Evolutionary conservation across 1,140 invertebrate species (phyloP).

Genomic region (Pseudomyrmex sp.): DNA sequence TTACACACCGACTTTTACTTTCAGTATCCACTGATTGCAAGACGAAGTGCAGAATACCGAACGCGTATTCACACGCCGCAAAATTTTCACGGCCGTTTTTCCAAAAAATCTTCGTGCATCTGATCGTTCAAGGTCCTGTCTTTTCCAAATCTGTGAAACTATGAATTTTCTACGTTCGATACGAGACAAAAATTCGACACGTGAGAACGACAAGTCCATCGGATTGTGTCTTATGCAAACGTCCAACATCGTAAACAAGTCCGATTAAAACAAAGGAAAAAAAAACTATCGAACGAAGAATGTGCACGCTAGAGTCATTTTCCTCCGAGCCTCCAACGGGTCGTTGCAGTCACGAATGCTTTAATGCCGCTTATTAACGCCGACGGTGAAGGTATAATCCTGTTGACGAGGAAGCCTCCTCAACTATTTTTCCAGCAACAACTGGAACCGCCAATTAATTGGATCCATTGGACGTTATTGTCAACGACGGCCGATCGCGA

Average conservation of each 20-base stretch:
- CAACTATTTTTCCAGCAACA: constrained; percentile 11
- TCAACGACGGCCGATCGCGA: constrained; percentile 10
- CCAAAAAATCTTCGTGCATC: background rate
- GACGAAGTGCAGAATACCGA: constrained; percentile 34
- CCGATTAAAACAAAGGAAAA: background rate
- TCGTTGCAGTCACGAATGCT: constrained; percentile 41
- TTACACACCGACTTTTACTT: constrained; percentile 78
- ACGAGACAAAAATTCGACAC: no score
- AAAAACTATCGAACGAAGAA: constrained; percentile 6
- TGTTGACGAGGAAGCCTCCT: constrained; percentile 28
- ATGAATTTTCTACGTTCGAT: no score
- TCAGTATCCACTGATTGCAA: constrained; percentile 70
- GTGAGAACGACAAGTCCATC: background rate
- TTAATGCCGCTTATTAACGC: constrained; percentile 37
- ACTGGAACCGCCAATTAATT: constrained; percentile 26
- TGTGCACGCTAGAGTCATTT: constrained; percentile 3
- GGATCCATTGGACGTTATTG: constrained; percentile 19
- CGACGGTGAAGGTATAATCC: constrained; percentile 55
- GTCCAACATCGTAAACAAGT: constrained; percentile 5
- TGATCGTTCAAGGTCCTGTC: no score
- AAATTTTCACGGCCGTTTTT: background rate
- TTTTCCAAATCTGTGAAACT: no score
- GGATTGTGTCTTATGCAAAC: background rate
- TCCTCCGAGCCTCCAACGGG: background rate
- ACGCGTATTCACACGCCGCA: constrained; percentile 12